phyloP scores from a whole-genome alignment of 2,888 invertebrate species.

The Caenorhabditis angaria region DNA sequence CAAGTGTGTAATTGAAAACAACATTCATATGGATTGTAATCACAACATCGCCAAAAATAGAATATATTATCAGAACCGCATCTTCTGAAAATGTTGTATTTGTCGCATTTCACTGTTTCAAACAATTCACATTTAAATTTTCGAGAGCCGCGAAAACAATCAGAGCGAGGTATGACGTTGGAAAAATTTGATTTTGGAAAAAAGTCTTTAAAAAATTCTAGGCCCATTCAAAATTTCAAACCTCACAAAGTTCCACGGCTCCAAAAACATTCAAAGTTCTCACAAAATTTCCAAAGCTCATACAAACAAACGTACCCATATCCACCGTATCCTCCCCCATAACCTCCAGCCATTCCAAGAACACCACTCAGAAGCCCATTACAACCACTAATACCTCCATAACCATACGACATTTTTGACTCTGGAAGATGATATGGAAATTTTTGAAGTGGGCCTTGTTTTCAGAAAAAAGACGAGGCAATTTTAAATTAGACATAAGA shows the following conservation, averaged over 20 bases:
- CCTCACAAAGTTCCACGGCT: not conserved
- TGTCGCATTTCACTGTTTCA: too few relatives aligned
- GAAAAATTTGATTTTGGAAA: not conserved
- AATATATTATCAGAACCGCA: constrained; percentile 62
- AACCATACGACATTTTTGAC: constrained; percentile 41
- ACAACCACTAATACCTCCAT: constrained; percentile 46
- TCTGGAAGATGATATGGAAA: too few relatives aligned
- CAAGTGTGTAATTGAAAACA: constrained; percentile 63
- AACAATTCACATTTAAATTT: too few relatives aligned
- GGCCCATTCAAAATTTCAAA: not conserved
- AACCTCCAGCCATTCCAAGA: constrained; percentile 44
- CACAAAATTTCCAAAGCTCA: not conserved
- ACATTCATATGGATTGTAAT: constrained; percentile 61
- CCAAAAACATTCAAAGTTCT: not conserved
- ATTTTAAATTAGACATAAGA: too few relatives aligned
- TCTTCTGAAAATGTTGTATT: constrained; percentile 15
- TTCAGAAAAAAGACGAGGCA: too few relatives aligned
- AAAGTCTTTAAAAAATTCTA: not conserved
- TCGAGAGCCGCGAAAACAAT: too few relatives aligned
- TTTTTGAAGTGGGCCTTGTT: too few relatives aligned
- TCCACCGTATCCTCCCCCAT: constrained; percentile 39
- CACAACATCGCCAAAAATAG: constrained; percentile 63
- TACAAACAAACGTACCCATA: constrained; percentile 50
- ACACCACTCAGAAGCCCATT: constrained; percentile 37
- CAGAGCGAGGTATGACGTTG: not conserved